These are phyloP conservation scores for Bradypus variegatus DNA, from an alignment of 2,797 vertebrate species.

Conservation along the genomic window DNA sequence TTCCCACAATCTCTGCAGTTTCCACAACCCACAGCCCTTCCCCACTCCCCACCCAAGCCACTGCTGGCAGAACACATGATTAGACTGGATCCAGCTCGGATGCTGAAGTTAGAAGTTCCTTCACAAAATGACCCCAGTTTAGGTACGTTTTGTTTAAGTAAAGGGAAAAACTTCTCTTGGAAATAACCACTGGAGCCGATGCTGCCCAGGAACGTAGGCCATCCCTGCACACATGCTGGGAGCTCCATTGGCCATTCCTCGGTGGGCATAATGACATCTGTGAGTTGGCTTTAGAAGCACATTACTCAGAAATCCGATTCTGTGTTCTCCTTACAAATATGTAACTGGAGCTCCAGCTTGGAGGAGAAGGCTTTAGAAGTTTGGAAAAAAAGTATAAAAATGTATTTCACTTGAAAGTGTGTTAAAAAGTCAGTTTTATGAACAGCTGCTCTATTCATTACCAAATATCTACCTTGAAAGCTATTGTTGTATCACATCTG, in stretches of 20 bases:
- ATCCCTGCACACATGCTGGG: background rate
- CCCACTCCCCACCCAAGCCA: slow-evolving; percentile 16
- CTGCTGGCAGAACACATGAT: slow-evolving; percentile 15
- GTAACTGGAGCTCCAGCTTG: slow-evolving; percentile 21
- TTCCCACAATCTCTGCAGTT: slow-evolving; percentile 46
- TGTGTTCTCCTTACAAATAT: background rate
- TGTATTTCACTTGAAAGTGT: background rate
- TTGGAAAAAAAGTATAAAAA: background rate
- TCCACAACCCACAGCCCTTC: slow-evolving; percentile 39
- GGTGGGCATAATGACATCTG: background rate
- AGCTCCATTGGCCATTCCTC: background rate
- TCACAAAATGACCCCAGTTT: background rate
- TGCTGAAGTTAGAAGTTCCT: background rate
- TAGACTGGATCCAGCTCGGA: slow-evolving; percentile 22
- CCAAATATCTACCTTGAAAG: slow-evolving; percentile 7
- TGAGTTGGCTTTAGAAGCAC: slow-evolving; percentile 22
- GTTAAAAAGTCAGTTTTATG: slow-evolving; percentile 21
- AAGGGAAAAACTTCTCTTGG: background rate
- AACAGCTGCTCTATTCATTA: background rate
- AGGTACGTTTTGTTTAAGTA: background rate
- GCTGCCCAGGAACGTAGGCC: background rate
- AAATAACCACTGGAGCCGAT: background rate
- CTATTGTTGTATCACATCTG: background rate
- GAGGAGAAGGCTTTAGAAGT: background rate
- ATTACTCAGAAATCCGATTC: slow-evolving; percentile 14